Evolutionary conservation across 2,797 vertebrate species (phyloP).

Genomic region (Melanotaenia boesemani): DNA sequence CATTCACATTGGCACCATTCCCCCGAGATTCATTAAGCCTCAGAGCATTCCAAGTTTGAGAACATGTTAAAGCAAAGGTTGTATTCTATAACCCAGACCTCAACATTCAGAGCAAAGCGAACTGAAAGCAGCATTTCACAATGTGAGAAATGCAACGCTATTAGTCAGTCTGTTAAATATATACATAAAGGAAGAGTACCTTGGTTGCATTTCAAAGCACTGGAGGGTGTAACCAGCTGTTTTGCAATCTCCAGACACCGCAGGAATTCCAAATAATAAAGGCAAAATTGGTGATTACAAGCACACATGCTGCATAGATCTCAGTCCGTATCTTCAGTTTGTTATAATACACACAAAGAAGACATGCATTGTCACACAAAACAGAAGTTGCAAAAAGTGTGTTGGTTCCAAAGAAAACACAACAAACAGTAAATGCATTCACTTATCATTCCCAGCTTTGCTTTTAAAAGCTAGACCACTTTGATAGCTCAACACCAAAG

Average conservation of each 20-base stretch:
- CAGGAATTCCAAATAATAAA: background rate
- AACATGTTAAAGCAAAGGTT: constrained; percentile 18
- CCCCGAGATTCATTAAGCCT: constrained; percentile 29
- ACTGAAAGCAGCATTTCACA: too few relatives aligned
- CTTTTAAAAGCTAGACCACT: constrained; percentile 2
- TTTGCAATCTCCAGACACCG: too few relatives aligned
- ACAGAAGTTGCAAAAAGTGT: background rate
- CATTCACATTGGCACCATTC: constrained; percentile 44
- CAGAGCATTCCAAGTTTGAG: constrained; percentile 30
- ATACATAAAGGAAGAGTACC: background rate
- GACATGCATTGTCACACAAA: constrained; percentile 1
- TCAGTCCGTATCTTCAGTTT: background rate
- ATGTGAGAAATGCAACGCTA: background rate
- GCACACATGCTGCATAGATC: too few relatives aligned
- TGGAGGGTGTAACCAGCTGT: too few relatives aligned
- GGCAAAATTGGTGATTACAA: background rate
- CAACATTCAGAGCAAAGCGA: background rate
- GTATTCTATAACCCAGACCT: constrained; percentile 8
- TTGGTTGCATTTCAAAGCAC: too few relatives aligned
- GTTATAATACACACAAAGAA: background rate
- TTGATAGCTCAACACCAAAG: background rate
- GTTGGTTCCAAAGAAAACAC: constrained; percentile 18
- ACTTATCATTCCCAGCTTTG: background rate
- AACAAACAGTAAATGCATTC: constrained; percentile 18
- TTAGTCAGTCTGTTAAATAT: background rate